Conservation (phyloP, 2,888 invertebrate genomes). For the Latrodectus hesperus region DNA sequence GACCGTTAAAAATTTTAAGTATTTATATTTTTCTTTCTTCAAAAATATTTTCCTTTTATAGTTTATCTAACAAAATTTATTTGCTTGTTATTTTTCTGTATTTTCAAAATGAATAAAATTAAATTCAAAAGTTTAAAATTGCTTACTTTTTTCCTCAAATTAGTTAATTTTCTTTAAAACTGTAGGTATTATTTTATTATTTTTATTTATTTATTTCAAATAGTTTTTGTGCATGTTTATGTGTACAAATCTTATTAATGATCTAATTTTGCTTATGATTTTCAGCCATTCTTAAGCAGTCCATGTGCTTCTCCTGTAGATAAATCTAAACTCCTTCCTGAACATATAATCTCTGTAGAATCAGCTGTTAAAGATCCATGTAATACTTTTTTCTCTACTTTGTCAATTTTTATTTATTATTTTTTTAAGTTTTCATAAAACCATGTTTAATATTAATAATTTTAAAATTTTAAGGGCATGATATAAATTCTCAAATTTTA, state of each 20-base stretch:
- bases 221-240: no score
- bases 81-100: no score
- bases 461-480: neutral
- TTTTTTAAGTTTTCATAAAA: neutral
- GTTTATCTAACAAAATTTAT: no score
- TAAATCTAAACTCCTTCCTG: neutral
- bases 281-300: slow-evolving; percentile 27
- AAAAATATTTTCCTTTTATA: no score
- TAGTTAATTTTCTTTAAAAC: neutral
- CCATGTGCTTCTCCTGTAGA: neutral
- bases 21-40: no score
- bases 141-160: neutral
- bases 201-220: neutral
- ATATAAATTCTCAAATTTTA: neutral
- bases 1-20: no score
- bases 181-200: no score
- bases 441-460: neutral
- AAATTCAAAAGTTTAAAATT: no score
- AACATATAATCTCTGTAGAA: neutral
- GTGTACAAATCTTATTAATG: no score
- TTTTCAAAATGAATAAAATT: no score
- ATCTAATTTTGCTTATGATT: no score
- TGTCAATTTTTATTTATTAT: neutral
- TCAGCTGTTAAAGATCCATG: neutral
- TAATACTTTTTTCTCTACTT: neutral